Evolutionary conservation across 2,797 vertebrate species (phyloP).

Genomic region (Enteromius unitaeniatus): DNA sequence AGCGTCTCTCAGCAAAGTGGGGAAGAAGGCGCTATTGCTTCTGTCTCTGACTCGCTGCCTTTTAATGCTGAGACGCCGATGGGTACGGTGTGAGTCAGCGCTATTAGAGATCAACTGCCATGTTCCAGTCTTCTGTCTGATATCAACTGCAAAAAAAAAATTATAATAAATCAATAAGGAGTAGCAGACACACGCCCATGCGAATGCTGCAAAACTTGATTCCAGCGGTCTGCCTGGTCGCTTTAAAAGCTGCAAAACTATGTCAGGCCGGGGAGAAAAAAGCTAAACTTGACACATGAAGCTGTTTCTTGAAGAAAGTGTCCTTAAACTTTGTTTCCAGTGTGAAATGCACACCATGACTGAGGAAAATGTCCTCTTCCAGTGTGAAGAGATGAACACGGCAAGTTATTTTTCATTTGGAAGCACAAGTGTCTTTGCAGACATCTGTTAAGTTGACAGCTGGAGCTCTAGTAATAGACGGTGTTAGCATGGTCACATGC

Average conservation of each 20-base stretch:
- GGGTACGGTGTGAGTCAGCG: constrained; percentile 65
- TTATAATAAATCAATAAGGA: constrained; percentile 50
- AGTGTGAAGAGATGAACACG: constrained; percentile 16
- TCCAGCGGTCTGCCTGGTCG: constrained; percentile 48
- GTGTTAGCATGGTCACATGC: constrained; percentile 56
- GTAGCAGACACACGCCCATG: constrained; percentile 48
- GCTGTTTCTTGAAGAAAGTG: neutral
- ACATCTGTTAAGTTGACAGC: constrained; percentile 55
- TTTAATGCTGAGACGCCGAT: constrained; percentile 65
- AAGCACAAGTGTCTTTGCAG: constrained; percentile 31
- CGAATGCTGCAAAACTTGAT: constrained; percentile 43
- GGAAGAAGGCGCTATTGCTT: constrained; percentile 44
- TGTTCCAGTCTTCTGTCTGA: constrained; percentile 41
- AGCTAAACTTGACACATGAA: constrained; percentile 7
- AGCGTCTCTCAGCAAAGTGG: constrained; percentile 61
- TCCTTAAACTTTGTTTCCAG: constrained; percentile 18
- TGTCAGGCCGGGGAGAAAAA: constrained; percentile 11
- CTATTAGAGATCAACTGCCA: constrained; percentile 60
- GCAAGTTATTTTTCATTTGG: constrained; percentile 28
- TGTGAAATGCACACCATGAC: constrained; percentile 16
- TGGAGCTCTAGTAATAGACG: constrained; percentile 47
- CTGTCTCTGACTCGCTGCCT: constrained; percentile 61
- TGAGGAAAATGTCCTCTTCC: constrained; percentile 16
- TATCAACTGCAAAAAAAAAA: constrained; percentile 30
- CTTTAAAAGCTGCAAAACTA: constrained; percentile 48